Percentiles rank a stretch among this genome's conserved stretches.
phyloP scores from a whole-genome alignment of 2,113 vertebrate species.

The Caretta caretta region DNA sequence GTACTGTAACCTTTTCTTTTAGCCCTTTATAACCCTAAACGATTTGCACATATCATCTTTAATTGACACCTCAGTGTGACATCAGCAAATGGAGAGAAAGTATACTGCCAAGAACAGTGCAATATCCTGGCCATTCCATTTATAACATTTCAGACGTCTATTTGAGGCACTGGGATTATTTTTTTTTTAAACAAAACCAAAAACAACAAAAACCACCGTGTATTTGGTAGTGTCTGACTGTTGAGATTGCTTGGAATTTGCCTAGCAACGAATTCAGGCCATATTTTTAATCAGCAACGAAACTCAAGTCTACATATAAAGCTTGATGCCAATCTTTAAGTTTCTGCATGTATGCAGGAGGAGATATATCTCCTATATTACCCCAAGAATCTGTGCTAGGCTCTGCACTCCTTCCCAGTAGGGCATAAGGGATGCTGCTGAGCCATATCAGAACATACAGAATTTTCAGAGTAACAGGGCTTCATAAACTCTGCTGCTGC shows the following conservation, averaged over 20 bases:
- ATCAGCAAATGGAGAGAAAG: constrained; percentile 74
- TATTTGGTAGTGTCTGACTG: not conserved
- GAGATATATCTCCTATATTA: not conserved
- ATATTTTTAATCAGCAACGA: not conserved
- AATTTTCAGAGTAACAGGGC: not conserved
- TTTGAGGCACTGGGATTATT: not conserved
- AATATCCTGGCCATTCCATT: constrained; percentile 32
- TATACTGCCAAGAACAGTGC: constrained; percentile 37
- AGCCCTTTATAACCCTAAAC: constrained; percentile 74
- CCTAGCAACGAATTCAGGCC: not conserved
- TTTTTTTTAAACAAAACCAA: not conserved
- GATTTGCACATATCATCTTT: constrained; percentile 82
- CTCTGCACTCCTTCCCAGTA: not conserved
- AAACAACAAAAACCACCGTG: not conserved
- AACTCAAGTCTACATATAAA: not conserved
- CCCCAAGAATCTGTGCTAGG: fast-evolving
- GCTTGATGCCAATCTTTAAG: not conserved
- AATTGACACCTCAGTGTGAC: constrained; percentile 79
- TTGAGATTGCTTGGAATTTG: not conserved
- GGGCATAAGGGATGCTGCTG: not conserved
- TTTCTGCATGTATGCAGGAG: fast-evolving
- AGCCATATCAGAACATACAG: not conserved
- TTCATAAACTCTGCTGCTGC: not conserved
- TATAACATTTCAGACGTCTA: constrained; percentile 53
- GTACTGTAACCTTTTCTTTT: constrained; percentile 77